phyloP scores from a whole-genome alignment of 2,888 invertebrate species.

The Heliconius sara region DNA sequence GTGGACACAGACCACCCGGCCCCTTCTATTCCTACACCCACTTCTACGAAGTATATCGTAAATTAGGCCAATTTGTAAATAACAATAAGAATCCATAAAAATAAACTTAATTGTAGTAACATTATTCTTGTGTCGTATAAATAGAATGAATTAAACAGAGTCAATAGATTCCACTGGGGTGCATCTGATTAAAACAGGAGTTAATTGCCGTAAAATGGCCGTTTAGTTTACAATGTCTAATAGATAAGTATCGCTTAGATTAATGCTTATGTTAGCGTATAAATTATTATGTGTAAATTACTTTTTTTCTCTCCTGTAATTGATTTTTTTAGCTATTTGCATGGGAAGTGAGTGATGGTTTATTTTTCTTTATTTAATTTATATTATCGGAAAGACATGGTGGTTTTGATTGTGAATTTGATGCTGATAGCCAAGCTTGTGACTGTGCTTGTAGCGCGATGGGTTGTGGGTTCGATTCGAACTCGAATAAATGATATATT shows the following conservation, averaged over 20 bases:
- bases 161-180: constrained; percentile 67
- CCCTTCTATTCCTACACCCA: too few species aligned
- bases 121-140: constrained; percentile 4
- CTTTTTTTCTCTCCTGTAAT: background rate
- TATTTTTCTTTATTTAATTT: background rate
- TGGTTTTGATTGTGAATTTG: background rate
- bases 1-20: too few species aligned
- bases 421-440: background rate
- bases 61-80: background rate
- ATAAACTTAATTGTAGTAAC: background rate
- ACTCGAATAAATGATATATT: too few species aligned
- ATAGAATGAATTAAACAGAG: constrained; percentile 44
- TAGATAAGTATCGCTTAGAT: constrained; percentile 49
- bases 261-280: constrained; percentile 11
- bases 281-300: constrained; percentile 27
- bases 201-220: constrained; percentile 66
- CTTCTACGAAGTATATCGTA: background rate
- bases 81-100: background rate
- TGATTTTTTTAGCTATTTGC: background rate
- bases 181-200: constrained; percentile 70
- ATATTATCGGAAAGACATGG: background rate
- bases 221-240: constrained; percentile 60
- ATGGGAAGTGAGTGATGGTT: background rate
- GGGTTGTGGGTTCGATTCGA: too few species aligned
- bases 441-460: too few species aligned